Percentiles rank a stretch among this genome's conserved stretches.
These are phyloP conservation scores for Symphodus melops DNA, from an alignment of 2,113 vertebrate genomes.

Conservation along the genomic window DNA sequence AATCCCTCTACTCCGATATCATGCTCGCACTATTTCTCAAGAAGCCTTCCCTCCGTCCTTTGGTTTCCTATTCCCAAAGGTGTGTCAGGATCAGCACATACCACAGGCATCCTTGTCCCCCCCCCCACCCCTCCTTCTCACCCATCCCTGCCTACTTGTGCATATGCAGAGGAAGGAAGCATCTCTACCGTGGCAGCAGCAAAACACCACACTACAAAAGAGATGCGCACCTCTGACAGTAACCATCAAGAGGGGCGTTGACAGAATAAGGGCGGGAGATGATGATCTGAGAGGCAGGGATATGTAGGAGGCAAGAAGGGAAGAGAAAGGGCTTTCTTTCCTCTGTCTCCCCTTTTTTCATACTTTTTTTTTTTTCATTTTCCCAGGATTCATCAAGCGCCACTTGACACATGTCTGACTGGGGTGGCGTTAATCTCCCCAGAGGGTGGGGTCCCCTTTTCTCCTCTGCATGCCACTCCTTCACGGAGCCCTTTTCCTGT, in stretches of 20 bases:
- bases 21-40: constrained; percentile 38
- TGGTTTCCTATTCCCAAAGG: constrained; percentile 75
- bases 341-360: constrained; percentile 67
- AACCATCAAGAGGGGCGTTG: constrained; percentile 85
- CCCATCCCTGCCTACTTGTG: constrained; percentile 75
- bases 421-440: constrained; percentile 81
- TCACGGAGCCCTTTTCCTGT: constrained; percentile 65
- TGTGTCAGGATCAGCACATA: constrained; percentile 74
- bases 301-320: constrained; percentile 73
- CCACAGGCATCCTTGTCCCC: constrained; percentile 50
- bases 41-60: constrained; percentile 62
- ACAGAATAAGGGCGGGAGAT: constrained; percentile 87
- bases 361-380: constrained; percentile 66
- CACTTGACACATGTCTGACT: constrained; percentile 84
- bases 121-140: constrained; percentile 20
- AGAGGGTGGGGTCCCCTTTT: constrained; percentile 78
- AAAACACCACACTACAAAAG: constrained; percentile 83
- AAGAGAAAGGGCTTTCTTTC: constrained; percentile 79
- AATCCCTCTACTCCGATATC: constrained; percentile 52
- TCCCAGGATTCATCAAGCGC: constrained; percentile 82
- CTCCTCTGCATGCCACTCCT: constrained; percentile 71
- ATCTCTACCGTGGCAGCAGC: constrained; percentile 76
- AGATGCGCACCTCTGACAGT: constrained; percentile 84
- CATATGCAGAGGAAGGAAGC: constrained; percentile 85
- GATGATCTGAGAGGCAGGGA: constrained; percentile 84